Evolutionary conservation across 2,888 invertebrate genomes (phyloP).

Genomic region (Hermaeophaga mercurialis): DNA sequence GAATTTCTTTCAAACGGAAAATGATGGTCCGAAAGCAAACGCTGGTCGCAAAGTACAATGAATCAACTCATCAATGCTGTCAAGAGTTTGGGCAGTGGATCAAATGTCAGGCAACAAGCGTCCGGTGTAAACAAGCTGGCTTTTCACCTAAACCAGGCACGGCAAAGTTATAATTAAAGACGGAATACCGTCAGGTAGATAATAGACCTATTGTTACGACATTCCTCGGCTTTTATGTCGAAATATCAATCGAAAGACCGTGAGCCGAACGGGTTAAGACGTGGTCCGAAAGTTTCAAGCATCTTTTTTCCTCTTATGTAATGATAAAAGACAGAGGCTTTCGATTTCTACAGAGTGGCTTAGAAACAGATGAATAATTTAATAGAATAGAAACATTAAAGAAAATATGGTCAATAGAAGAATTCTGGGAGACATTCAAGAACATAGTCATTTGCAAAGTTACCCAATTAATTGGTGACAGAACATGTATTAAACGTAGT

Average conservation of each 20-base stretch:
- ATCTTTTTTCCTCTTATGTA: conserved; percentile 5
- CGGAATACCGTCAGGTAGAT: conserved; percentile 55
- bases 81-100: conserved; percentile 36
- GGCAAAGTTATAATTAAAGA: conserved; percentile 49
- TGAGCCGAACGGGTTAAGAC: conserved; percentile 10
- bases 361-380: too few relatives aligned
- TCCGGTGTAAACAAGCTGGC: conserved; percentile 46
- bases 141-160: conserved; percentile 32
- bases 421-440: too few relatives aligned
- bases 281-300: not conserved
- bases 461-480: too few relatives aligned
- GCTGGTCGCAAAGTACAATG: conserved; percentile 35
- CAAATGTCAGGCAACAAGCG: conserved; percentile 34
- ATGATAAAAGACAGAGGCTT: not conserved
- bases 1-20: too few relatives aligned
- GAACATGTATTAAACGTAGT: too few relatives aligned
- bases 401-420: too few relatives aligned
- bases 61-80: conserved; percentile 47
- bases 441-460: too few relatives aligned
- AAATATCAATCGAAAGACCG: conserved; percentile 46
- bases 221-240: conserved; percentile 52
- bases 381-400: too few relatives aligned
- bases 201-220: conserved; percentile 57
- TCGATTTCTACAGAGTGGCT: too few relatives aligned
- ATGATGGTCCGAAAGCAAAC: conserved; percentile 10